phyloP scores from a whole-genome alignment of 2,797 vertebrate species.

The Fistularia commersonii region DNA sequence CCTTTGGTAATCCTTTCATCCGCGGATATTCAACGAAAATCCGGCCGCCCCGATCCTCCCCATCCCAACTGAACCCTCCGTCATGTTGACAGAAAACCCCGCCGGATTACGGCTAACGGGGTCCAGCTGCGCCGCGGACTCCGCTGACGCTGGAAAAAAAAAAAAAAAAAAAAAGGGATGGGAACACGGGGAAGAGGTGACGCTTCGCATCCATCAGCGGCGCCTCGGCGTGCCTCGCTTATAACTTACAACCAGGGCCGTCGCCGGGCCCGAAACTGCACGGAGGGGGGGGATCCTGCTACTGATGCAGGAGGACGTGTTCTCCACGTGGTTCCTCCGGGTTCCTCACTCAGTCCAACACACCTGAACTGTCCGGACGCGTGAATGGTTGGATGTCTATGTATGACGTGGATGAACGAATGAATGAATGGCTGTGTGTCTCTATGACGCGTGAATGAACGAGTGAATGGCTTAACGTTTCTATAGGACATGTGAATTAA shows the following conservation, averaged over 20 bases:
- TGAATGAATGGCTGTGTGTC: no score
- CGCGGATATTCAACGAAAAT: conserved; percentile 17
- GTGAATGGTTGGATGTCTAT: no score
- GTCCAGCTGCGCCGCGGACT: conserved; percentile 50
- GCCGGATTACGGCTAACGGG: conserved; percentile 50
- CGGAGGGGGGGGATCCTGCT: conserved; percentile 63
- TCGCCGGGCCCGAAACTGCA: no score
- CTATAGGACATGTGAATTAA: no score
- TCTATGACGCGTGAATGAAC: no score
- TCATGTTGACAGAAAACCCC: conserved; percentile 52
- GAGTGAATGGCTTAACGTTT: no score
- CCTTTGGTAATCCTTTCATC: conserved; percentile 19
- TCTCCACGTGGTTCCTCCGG: neutral
- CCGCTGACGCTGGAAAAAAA: conserved; percentile 20
- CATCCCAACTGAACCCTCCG: conserved; percentile 39
- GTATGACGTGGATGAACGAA: no score
- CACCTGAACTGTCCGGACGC: conserved; percentile 49
- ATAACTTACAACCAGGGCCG: no score
- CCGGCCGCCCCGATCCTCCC: conserved; percentile 15
- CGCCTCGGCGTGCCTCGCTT: neutral
- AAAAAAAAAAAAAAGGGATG: conserved; percentile 7
- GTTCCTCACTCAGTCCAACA: conserved; percentile 2
- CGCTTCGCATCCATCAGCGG: conserved; percentile 3
- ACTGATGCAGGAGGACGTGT: conserved; percentile 49
- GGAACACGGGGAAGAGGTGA: neutral